A percentile compares a stretch with the other conserved stretches of the same genome.
Conservation (phyloP, 2,113 vertebrate genomes). For the Dendrocopos noguchii region DNA sequence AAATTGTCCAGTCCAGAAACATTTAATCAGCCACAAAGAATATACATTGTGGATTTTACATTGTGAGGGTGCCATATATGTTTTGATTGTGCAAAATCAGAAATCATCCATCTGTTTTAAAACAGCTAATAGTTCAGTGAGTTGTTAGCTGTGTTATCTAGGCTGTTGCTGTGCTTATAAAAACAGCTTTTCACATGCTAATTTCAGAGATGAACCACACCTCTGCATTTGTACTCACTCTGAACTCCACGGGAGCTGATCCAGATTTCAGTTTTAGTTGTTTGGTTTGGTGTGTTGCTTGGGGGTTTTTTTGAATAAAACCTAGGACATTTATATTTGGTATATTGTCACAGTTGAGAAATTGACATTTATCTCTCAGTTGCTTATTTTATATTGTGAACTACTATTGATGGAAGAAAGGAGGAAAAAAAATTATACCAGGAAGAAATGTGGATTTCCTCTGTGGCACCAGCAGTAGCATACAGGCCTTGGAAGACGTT, state of each 20-base stretch:
- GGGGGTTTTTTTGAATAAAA: background rate
- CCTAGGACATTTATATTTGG: slow-evolving; percentile 27
- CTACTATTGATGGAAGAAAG: background rate
- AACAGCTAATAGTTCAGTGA: background rate
- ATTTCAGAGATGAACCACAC: slow-evolving; percentile 45
- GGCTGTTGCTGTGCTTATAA: slow-evolving; percentile 7
- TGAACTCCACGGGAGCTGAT: background rate
- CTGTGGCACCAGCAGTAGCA: background rate
- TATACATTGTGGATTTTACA: background rate
- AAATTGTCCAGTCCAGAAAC: background rate
- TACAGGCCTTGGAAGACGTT: slow-evolving; percentile 13
- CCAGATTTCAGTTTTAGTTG: slow-evolving; percentile 1
- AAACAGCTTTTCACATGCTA: slow-evolving; percentile 53
- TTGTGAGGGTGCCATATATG: background rate
- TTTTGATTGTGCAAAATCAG: background rate
- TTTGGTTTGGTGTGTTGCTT: background rate
- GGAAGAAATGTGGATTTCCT: slow-evolving; percentile 1
- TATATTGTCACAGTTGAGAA: background rate
- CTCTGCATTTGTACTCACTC: background rate
- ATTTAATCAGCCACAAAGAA: background rate
- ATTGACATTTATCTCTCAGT: background rate
- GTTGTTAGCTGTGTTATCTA: slow-evolving; percentile 9
- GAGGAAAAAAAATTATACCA: background rate
- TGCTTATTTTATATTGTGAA: slow-evolving; percentile 53
- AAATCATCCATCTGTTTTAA: slow-evolving; percentile 11